phyloP scores from a whole-genome alignment of 53 echinoderm and acorn worm genomes.

The Astropecten irregularis region DNA sequence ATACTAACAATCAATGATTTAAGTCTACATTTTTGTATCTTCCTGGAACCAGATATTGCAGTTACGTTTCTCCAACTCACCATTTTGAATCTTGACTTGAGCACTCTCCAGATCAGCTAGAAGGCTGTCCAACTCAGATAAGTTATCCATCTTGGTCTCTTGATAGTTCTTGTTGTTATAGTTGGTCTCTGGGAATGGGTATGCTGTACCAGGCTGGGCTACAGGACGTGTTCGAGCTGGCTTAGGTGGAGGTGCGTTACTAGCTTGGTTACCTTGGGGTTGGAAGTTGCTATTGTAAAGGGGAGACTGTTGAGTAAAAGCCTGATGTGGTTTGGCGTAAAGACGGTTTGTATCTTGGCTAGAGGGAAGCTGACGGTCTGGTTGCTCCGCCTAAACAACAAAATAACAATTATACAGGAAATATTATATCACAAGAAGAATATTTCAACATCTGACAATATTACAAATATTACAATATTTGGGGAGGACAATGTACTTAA shows the following conservation, averaged over 20 bases:
- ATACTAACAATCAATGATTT: too few relatives aligned
- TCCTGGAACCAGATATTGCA: too few relatives aligned
- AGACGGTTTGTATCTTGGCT: constrained; percentile 34
- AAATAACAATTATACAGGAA: too few relatives aligned
- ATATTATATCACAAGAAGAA: too few relatives aligned
- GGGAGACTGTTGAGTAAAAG: constrained; percentile 32
- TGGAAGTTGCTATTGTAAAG: constrained; percentile 52
- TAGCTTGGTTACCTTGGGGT: constrained; percentile 27
- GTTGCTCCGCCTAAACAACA: constrained; percentile 47
- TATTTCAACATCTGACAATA: too few relatives aligned
- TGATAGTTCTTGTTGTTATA: constrained; percentile 61
- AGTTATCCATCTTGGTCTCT: constrained; percentile 74
- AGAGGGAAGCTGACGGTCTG: constrained; percentile 17
- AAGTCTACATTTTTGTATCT: too few relatives aligned
- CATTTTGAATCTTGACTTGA: constrained; percentile 76
- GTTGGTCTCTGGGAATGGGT: constrained; percentile 46
- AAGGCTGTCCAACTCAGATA: constrained; percentile 81
- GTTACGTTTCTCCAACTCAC: too few relatives aligned
- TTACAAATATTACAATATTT: too few relatives aligned
- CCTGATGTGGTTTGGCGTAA: constrained; percentile 62
- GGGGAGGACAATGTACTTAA: too few relatives aligned
- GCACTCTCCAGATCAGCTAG: constrained; percentile 78
- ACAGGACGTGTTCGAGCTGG: constrained; percentile 68
- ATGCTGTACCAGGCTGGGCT: constrained; percentile 37
- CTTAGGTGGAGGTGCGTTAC: constrained; percentile 74